Percentiles rank a stretch among this genome's conserved stretches.
These are phyloP conservation scores for Eumaeus atala DNA, from an alignment of 1,140 invertebrate species.

Conservation along the genomic window DNA sequence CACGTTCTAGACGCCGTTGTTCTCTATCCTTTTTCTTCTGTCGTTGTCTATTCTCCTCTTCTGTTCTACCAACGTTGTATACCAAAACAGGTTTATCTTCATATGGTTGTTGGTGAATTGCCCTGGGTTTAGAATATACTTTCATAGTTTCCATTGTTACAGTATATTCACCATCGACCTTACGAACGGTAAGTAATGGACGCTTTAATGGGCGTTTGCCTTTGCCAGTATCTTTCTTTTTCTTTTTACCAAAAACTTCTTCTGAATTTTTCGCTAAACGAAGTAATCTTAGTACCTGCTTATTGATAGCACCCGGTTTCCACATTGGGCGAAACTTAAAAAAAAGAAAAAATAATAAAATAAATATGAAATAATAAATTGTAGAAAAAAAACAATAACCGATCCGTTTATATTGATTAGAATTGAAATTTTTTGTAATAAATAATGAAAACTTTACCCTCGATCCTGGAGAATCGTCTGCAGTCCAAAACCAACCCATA, in stretches of 20 bases:
- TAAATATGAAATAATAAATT: slow-evolving; percentile 19
- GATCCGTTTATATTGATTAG: not conserved
- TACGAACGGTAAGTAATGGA: slow-evolving; percentile 53
- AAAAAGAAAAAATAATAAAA: slow-evolving; percentile 40
- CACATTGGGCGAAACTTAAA: slow-evolving; percentile 58
- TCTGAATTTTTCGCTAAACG: slow-evolving; percentile 50
- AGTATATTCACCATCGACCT: slow-evolving; percentile 56
- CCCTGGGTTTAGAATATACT: slow-evolving; percentile 43
- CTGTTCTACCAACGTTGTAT: slow-evolving; percentile 59
- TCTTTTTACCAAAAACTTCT: slow-evolving; percentile 46
- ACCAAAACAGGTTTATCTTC: slow-evolving; percentile 58
- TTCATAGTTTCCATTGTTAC: slow-evolving; percentile 68
- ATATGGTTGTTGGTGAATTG: slow-evolving; percentile 55
- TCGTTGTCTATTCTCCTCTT: slow-evolving; percentile 54
- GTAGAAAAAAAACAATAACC: slow-evolving; percentile 14
- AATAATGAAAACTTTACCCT: slow-evolving; percentile 34
- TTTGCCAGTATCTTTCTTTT: slow-evolving; percentile 38
- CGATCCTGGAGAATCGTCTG: slow-evolving; percentile 53
- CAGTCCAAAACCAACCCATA: slow-evolving; percentile 66
- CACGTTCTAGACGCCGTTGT: slow-evolving; percentile 48
- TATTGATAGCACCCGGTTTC: slow-evolving; percentile 59
- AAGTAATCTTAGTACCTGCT: slow-evolving; percentile 51
- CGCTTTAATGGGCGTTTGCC: slow-evolving; percentile 49
- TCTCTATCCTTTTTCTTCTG: slow-evolving; percentile 47
- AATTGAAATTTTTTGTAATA: not conserved